A percentile compares a stretch with the other conserved stretches of the same genome.
These are phyloP conservation scores for Drymonia ruficornis DNA, from an alignment of 2,888 invertebrate genomes.

Conservation along the genomic window DNA sequence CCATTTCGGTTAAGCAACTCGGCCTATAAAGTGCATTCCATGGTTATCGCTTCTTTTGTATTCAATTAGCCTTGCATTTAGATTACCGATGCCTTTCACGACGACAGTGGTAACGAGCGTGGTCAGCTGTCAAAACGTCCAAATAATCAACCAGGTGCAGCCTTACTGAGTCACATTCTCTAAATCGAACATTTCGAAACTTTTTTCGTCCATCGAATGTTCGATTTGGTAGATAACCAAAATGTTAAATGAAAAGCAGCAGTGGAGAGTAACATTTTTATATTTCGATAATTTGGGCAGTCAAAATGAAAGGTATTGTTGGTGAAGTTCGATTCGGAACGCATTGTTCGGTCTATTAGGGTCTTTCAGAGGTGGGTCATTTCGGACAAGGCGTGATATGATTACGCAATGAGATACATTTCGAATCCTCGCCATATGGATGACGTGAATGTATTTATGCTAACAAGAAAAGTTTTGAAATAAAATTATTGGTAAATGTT, in stretches of 20 bases:
- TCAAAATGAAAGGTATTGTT: slow-evolving; percentile 35
- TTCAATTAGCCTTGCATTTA: slow-evolving; percentile 84
- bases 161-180: slow-evolving; percentile 34
- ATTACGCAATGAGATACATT: slow-evolving; percentile 66
- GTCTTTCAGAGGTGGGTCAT: slow-evolving; percentile 76
- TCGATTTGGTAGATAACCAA: neutral
- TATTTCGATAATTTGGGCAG: slow-evolving; percentile 33
- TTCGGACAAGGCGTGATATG: slow-evolving; percentile 72
- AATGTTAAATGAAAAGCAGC: slow-evolving; percentile 17
- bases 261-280: slow-evolving; percentile 36
- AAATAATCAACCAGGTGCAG: slow-evolving; percentile 74
- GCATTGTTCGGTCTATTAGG: slow-evolving; percentile 80
- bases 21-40: slow-evolving; percentile 74
- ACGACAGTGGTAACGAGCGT: slow-evolving; percentile 81
- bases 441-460: slow-evolving; percentile 54
- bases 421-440: slow-evolving; percentile 56
- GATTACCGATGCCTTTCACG: slow-evolving; percentile 81
- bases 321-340: slow-evolving; percentile 59
- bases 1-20: slow-evolving; percentile 59
- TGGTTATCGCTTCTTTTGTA: slow-evolving; percentile 80
- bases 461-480: slow-evolving; percentile 50
- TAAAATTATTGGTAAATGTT: slow-evolving; percentile 28
- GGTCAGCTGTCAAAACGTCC: slow-evolving; percentile 84
- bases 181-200: slow-evolving; percentile 23
- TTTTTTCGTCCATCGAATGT: slow-evolving; percentile 26